Percentiles rank a stretch among this genome's conserved stretches.
These are phyloP conservation scores for Brachionus calyciflorus DNA, from an alignment of 1,140 invertebrate species.

Conservation along the genomic window DNA sequence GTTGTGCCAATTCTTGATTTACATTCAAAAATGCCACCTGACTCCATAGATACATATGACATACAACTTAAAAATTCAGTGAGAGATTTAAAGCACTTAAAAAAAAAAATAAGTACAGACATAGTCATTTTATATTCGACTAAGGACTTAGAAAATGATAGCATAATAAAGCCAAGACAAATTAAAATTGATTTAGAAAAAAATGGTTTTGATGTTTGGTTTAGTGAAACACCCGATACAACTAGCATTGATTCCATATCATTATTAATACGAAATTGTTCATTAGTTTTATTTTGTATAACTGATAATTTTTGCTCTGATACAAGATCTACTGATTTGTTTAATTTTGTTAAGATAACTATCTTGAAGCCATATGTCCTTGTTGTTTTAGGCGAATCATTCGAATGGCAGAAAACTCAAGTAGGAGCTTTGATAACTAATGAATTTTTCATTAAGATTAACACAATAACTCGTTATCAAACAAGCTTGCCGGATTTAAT, in stretches of 20 bases:
- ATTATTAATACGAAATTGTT: conserved; percentile 31
- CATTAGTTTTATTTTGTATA: conserved; percentile 52
- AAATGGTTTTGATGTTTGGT: conserved; percentile 52
- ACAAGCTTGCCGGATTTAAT: conserved; percentile 52
- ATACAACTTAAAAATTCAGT: conserved; percentile 54
- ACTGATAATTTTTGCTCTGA: conserved; percentile 56
- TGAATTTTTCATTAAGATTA: conserved; percentile 57
- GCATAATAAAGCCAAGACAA: conserved; percentile 49
- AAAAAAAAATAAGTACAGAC: conserved; percentile 52
- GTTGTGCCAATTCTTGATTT: conserved; percentile 56
- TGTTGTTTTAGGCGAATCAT: conserved; percentile 51
- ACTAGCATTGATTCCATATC: conserved; percentile 20
- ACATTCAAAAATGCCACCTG: conserved; percentile 51
- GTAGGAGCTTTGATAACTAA: conserved; percentile 53
- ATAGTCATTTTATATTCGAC: conserved; percentile 53
- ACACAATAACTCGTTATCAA: conserved; percentile 51
- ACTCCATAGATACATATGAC: conserved; percentile 55
- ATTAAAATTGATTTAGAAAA: conserved; percentile 51
- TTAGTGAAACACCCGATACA: conserved; percentile 3
- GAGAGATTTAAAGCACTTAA: conserved; percentile 52
- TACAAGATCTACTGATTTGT: conserved; percentile 51
- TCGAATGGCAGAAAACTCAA: conserved; percentile 53
- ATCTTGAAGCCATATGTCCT: conserved; percentile 53
- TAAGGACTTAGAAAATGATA: conserved; percentile 5
- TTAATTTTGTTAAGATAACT: conserved; percentile 52